A percentile compares a stretch with the other conserved stretches of the same genome.
Conservation (phyloP, 1,140 invertebrate species). For the Pissodes strobi region DNA sequence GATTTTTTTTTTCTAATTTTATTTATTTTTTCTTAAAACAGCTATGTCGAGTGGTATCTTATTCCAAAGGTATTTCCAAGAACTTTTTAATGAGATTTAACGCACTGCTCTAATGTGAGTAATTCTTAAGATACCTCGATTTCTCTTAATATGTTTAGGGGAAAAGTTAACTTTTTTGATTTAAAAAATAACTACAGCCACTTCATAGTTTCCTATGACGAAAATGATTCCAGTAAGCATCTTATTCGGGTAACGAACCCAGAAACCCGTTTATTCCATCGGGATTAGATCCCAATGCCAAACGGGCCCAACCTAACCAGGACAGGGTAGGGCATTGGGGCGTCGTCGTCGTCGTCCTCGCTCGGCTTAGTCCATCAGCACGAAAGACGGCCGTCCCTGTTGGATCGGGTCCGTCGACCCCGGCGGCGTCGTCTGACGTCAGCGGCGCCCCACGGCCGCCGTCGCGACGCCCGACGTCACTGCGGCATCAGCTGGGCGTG, state of each 20-base stretch:
- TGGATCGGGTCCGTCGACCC: conserved; percentile 23
- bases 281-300: not conserved
- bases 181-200: too few species aligned
- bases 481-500: conserved; percentile 39
- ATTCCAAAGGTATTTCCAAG: too few species aligned
- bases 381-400: conserved; percentile 14
- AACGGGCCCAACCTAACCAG: not conserved
- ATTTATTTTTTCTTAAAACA: too few species aligned
- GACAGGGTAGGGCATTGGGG: conserved; percentile 14
- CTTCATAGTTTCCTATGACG: too few species aligned
- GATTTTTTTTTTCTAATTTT: too few species aligned
- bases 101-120: too few species aligned
- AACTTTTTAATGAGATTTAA: too few species aligned
- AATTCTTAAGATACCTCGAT: too few species aligned
- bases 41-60: too few species aligned
- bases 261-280: not conserved
- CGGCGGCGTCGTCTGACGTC: conserved; percentile 31
- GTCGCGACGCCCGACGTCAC: conserved; percentile 35
- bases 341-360: not conserved
- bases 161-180: too few species aligned
- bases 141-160: too few species aligned
- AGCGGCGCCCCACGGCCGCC: conserved; percentile 19
- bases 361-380: not conserved
- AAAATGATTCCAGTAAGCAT: too few species aligned
- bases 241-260: not conserved